Conservation (phyloP, 2,113 vertebrate species). For the Dromas ardeola region DNA sequence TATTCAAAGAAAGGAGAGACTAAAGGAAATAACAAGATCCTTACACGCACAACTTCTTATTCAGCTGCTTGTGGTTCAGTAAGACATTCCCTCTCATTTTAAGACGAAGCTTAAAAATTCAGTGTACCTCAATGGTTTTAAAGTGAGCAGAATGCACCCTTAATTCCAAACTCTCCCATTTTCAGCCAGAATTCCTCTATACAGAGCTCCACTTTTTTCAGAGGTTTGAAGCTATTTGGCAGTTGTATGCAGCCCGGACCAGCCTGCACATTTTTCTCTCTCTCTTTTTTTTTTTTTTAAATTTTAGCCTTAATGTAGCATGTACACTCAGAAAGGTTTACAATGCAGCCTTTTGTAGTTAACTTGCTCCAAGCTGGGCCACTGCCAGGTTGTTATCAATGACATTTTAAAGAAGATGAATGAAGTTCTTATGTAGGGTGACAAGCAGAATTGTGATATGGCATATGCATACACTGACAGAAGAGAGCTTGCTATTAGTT, state of each 20-base stretch:
- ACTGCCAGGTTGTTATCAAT: conserved; percentile 65
- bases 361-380: conserved; percentile 55
- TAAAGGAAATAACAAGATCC: not conserved
- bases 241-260: not conserved
- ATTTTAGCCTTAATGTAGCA: conserved; percentile 52
- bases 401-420: conserved; percentile 66
- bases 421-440: conserved; percentile 55
- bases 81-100: not conserved
- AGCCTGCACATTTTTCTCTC: not conserved
- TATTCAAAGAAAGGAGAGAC: not conserved
- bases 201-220: conserved; percentile 1
- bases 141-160: not conserved
- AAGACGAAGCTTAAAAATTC: not conserved
- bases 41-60: not conserved
- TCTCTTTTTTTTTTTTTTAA: not conserved
- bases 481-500: conserved; percentile 65
- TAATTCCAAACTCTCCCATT: not conserved
- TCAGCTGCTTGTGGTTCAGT: not conserved
- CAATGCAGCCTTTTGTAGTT: conserved; percentile 63
- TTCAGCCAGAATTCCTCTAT: not conserved
- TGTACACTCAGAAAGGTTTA: conserved; percentile 46
- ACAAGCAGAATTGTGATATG: conserved; percentile 58
- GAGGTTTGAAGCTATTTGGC: conserved; percentile 12
- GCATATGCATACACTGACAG: conserved; percentile 48
- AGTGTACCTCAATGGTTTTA: not conserved